Evolutionary conservation across 2,888 invertebrate genomes (phyloP), one percentile per base, ranked within the genome.

Genomic region (Hypolimnas misippus): DNA sequence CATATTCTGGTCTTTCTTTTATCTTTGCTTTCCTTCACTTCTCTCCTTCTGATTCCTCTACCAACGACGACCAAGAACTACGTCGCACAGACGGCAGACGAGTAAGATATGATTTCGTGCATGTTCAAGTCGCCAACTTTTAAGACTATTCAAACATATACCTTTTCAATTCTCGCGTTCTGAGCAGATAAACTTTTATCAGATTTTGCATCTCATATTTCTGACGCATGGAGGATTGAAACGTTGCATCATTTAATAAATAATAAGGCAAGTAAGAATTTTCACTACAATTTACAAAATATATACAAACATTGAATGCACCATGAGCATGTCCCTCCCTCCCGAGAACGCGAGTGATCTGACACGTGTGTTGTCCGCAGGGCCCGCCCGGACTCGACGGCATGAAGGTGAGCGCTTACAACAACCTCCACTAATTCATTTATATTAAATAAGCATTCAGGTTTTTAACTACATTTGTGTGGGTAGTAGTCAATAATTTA

Each of bases 341-440:
- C 29, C 1, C 3, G 19, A 52, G n/a, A 44, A 51, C 51, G 21
- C 49, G 33, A 33, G 19, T 17, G 33, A 42, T 19, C 75, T 83
- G 68, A 84, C 76, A 60, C 63, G 69, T 77, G 70, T 87, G 90
- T 93, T 93, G 89, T 93, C 80, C 82, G 91, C 95, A 98, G 98
- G 98, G 98, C 86, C 96, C 97, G 74, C 96, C 97, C 70, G 98
- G 98, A 88, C 95, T 98, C 89, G 98, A 98, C 93, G 98, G 98
- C 87, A 97, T 98, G 96, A 98, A 98, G 96, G 97, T 97, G 94
- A 94, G 95, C 92, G 66, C 12, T 5, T 6, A 57, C 19, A 50
- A 7, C 8, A 0, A 16, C 10, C 3, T 42, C 5, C 16, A 3
- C 3, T 10, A 8, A 0, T 42, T 17, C 7, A 31, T 31, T 31